Percentiles rank a stretch among this genome's conserved stretches.
phyloP scores from a whole-genome alignment of 2,113 vertebrate genomes.

The Hyaena hyaena region DNA sequence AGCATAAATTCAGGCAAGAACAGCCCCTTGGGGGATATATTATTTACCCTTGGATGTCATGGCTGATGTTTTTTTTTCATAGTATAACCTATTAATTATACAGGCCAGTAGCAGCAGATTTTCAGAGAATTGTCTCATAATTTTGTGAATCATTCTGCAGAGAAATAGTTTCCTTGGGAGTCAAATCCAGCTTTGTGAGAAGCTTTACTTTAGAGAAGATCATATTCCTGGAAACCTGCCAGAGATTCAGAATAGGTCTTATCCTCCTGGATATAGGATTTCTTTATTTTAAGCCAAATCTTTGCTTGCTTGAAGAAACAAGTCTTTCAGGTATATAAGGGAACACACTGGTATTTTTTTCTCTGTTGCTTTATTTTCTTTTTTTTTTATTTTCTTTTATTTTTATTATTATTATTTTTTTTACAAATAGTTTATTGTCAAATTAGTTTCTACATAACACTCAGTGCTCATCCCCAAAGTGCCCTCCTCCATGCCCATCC shows the following conservation, averaged over 20 bases:
- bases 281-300: slow-evolving; percentile 28
- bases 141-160: slow-evolving; percentile 16
- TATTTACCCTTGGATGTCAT: not conserved
- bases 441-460: no score
- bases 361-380: not conserved
- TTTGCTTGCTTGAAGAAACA: not conserved
- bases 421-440: no score
- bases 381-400: no score
- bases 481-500: no score
- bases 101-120: not conserved
- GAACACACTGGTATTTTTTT: not conserved
- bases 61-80: not conserved
- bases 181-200: not conserved
- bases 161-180: slow-evolving; percentile 41
- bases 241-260: not conserved
- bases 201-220: slow-evolving; percentile 16
- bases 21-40: not conserved
- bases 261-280: not conserved
- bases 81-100: not conserved
- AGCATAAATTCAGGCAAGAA: not conserved
- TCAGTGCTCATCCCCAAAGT: no score
- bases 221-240: not conserved
- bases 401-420: no score
- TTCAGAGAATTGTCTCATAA: slow-evolving; percentile 28
- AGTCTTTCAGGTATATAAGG: not conserved